These are phyloP conservation scores for Eublepharis macularius DNA, from an alignment of 2,113 vertebrate species.

Conservation along the genomic window DNA sequence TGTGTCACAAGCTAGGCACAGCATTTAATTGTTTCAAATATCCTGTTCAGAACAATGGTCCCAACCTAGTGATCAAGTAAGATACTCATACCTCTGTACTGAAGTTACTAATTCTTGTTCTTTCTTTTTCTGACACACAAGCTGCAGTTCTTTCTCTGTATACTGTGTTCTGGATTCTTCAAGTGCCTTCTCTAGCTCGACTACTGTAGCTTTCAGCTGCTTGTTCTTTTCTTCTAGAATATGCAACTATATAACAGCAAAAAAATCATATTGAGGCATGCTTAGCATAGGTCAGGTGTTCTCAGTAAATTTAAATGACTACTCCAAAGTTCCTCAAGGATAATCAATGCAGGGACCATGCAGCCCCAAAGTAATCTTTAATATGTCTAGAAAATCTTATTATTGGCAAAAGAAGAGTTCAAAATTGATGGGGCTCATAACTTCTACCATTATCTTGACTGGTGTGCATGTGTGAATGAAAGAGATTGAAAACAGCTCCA, in stretches of 20 bases:
- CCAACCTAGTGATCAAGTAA: neutral
- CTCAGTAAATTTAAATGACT: neutral
- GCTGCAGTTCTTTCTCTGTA: slow-evolving; percentile 83
- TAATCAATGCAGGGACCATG: neutral
- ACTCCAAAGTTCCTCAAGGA: neutral
- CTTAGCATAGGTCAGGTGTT: neutral
- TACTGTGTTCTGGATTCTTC: slow-evolving; percentile 76
- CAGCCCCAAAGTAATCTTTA: neutral
- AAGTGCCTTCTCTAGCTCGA: slow-evolving; percentile 77
- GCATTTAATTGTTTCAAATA: neutral
- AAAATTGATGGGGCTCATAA: neutral
- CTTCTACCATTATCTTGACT: neutral
- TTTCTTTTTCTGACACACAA: slow-evolving; percentile 84
- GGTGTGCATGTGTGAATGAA: neutral
- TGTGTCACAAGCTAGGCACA: neutral
- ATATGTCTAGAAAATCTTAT: neutral
- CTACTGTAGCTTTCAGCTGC: slow-evolving; percentile 77
- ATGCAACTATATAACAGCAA: slow-evolving; percentile 79
- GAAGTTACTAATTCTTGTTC: slow-evolving; percentile 90
- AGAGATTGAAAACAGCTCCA: neutral
- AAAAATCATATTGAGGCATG: neutral
- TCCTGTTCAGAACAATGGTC: fast-evolving
- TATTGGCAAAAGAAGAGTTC: neutral
- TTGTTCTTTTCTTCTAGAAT: slow-evolving; percentile 82
- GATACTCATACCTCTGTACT: slow-evolving; percentile 87